A percentile compares a stretch with the other conserved stretches of the same genome.
These are phyloP conservation scores for Moxostoma hubbsi DNA, from an alignment of 2,797 vertebrate genomes.

Conservation along the genomic window DNA sequence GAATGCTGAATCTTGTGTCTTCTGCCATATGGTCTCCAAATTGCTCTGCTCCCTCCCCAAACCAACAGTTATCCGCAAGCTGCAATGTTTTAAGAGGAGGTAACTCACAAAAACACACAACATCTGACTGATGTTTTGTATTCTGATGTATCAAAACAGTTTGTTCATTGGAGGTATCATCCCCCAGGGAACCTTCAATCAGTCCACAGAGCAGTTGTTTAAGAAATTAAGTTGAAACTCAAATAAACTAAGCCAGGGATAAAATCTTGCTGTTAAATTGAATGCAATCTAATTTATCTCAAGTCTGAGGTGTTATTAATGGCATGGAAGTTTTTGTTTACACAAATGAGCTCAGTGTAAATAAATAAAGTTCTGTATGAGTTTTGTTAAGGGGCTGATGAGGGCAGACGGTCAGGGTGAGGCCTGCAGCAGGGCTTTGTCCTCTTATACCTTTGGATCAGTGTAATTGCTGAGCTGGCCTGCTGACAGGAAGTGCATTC, in stretches of 20 bases:
- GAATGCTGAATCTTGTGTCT: slow-evolving; percentile 82
- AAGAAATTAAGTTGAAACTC: slow-evolving; percentile 35
- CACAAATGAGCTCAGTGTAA: slow-evolving; percentile 49
- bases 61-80: slow-evolving; percentile 45
- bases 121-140: slow-evolving; percentile 47
- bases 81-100: slow-evolving; percentile 46
- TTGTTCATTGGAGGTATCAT: slow-evolving; percentile 46
- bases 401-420: slow-evolving; percentile 37
- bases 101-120: slow-evolving; percentile 37
- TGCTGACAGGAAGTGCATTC: slow-evolving; percentile 47
- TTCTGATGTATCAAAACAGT: slow-evolving; percentile 51
- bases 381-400: slow-evolving; percentile 34
- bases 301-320: slow-evolving; percentile 50
- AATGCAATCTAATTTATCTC: slow-evolving; percentile 48
- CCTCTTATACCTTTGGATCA: slow-evolving; percentile 40
- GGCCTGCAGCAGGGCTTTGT: slow-evolving; percentile 54
- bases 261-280: slow-evolving; percentile 18
- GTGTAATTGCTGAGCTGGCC: slow-evolving; percentile 50
- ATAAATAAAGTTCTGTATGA: slow-evolving; percentile 45
- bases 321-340: slow-evolving; percentile 50
- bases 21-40: slow-evolving; percentile 91
- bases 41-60: slow-evolving; percentile 69
- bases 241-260: slow-evolving; percentile 21
- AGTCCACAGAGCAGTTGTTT: slow-evolving; percentile 28
- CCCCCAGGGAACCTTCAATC: slow-evolving; percentile 23